These are phyloP conservation scores for Operophtera brumata DNA, from an alignment of 2,888 invertebrate species.

Conservation along the genomic window DNA sequence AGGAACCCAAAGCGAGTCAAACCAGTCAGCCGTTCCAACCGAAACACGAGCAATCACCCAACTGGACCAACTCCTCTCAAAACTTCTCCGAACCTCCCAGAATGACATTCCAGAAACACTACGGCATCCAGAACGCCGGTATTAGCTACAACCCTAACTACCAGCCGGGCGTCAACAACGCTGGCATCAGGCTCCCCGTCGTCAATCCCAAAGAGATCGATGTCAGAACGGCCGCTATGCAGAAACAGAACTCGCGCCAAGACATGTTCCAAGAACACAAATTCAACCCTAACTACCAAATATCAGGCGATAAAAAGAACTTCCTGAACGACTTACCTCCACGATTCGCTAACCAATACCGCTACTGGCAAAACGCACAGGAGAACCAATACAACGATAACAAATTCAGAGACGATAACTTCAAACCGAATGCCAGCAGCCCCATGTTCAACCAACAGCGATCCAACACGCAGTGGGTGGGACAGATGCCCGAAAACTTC, in stretches of 20 bases:
- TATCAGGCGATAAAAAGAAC: conserved; percentile 71
- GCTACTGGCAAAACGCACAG: conserved; percentile 68
- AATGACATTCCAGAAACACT: conserved; percentile 61
- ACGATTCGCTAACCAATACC: conserved; percentile 72
- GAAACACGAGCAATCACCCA: conserved; percentile 45
- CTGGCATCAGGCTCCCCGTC: conserved; percentile 66
- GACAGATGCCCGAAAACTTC: conserved; percentile 42
- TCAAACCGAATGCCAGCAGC: conserved; percentile 39
- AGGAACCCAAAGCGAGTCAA: conserved; percentile 53
- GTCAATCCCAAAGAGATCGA: conserved; percentile 78
- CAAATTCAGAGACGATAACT: conserved; percentile 64
- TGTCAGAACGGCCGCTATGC: conserved; percentile 71
- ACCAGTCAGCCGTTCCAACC: conserved; percentile 36
- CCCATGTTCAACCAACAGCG: conserved; percentile 43
- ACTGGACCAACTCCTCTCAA: conserved; percentile 43
- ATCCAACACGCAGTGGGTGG: conserved; percentile 47
- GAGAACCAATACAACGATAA: conserved; percentile 64
- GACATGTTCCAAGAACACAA: conserved; percentile 67
- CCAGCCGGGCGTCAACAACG: conserved; percentile 44
- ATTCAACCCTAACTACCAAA: conserved; percentile 63
- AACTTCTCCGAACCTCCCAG: conserved; percentile 48
- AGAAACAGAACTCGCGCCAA: conserved; percentile 69
- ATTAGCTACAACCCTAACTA: conserved; percentile 59
- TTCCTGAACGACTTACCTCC: conserved; percentile 72
- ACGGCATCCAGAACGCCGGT: conserved; percentile 58